Evolutionary conservation across 2,888 invertebrate genomes (phyloP).

Genomic region (Caenorhabditis sp.): DNA sequence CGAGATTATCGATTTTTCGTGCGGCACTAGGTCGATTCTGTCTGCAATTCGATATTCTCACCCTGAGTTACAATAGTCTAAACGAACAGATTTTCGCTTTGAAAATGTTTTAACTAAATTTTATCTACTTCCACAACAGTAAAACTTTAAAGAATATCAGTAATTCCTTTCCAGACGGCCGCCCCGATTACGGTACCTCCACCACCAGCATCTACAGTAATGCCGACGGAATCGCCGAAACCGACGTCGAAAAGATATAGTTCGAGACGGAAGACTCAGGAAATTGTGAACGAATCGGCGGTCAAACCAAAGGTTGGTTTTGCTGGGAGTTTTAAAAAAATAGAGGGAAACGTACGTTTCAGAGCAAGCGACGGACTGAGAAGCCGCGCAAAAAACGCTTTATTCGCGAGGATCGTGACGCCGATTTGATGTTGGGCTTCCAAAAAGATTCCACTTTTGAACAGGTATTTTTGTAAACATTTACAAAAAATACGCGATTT

Average conservation of each 20-base stretch:
- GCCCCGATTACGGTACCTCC: neutral
- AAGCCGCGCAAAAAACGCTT: conserved; percentile 63
- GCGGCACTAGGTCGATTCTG: too few relatives aligned
- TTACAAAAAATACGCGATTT: too few relatives aligned
- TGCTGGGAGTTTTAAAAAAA: neutral
- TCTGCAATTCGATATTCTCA: too few relatives aligned
- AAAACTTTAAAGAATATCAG: too few relatives aligned
- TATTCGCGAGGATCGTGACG: conserved; percentile 68
- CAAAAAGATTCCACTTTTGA: conserved; percentile 67
- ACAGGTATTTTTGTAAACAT: conserved; percentile 42
- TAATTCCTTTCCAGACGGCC: neutral
- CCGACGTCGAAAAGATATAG: conserved; percentile 53
- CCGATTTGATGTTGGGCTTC: conserved; percentile 73
- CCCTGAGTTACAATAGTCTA: too few relatives aligned
- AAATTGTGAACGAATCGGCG: conserved; percentile 69
- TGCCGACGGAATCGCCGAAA: conserved; percentile 29
- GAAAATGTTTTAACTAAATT: too few relatives aligned
- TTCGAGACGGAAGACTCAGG: conserved; percentile 71
- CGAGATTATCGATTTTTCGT: too few relatives aligned
- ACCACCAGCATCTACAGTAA: conserved; percentile 10
- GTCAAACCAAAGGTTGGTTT: conserved; percentile 53
- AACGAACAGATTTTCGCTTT: too few relatives aligned
- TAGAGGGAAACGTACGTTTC: neutral
- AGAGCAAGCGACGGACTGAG: conserved; percentile 54
- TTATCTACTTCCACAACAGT: too few relatives aligned